Evolutionary conservation across 2,797 vertebrate species (phyloP).

Genomic region (Platyrinchus mystaceus): DNA sequence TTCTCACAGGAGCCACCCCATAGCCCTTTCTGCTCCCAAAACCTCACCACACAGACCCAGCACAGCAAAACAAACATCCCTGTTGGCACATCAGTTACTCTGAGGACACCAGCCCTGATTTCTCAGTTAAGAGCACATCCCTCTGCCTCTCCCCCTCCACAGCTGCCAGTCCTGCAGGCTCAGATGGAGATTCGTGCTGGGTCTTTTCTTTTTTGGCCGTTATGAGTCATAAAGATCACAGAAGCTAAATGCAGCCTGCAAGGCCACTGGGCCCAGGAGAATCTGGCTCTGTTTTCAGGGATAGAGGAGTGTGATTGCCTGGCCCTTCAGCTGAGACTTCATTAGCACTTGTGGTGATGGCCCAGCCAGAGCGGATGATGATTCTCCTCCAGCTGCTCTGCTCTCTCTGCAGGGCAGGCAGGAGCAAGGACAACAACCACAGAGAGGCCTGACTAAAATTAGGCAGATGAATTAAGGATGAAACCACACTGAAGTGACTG

Average conservation of each 20-base stretch:
- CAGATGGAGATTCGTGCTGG: neutral
- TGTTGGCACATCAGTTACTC: neutral
- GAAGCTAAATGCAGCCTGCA: neutral
- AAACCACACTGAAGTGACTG: neutral
- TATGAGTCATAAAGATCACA: neutral
- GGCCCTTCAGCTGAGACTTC: neutral
- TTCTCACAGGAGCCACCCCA: neutral
- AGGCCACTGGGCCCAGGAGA: neutral
- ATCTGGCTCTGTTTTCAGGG: neutral
- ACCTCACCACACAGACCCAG: neutral
- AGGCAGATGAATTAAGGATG: neutral
- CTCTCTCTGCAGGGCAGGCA: neutral
- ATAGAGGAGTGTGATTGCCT: neutral
- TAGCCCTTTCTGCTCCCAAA: neutral
- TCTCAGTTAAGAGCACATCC: neutral
- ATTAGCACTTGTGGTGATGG: neutral
- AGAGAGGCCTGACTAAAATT: neutral
- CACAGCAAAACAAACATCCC: neutral
- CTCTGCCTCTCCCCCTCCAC: neutral
- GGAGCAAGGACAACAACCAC: neutral
- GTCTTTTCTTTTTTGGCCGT: neutral
- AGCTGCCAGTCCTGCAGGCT: neutral
- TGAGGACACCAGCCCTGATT: neutral
- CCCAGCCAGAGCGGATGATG: neutral
- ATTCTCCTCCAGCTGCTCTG: neutral